A percentile compares a stretch with the other conserved stretches of the same genome.
Evolutionary conservation across 2,113 vertebrate species (phyloP).

Genomic region (Toxotes chatareus): DNA sequence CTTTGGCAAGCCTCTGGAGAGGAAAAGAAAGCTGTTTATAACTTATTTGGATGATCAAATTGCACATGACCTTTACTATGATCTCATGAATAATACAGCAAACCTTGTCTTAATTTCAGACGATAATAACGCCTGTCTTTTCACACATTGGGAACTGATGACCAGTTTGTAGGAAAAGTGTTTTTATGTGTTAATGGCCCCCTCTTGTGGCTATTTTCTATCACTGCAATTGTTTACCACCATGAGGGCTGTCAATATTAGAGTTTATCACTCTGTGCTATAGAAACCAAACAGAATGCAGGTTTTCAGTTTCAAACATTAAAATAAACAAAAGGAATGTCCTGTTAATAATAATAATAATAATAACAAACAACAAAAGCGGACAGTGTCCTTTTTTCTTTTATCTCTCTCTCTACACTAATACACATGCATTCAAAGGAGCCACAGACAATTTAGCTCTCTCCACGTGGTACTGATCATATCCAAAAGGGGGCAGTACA

Average conservation of each 20-base stretch:
- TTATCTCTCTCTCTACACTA: not conserved
- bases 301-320: no score
- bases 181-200: conserved; percentile 11
- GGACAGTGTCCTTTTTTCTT: no score
- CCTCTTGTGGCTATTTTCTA: conserved; percentile 49
- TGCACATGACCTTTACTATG: not conserved
- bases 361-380: no score
- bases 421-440: not conserved
- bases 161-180: no score
- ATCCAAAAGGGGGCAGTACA: conserved; percentile 61
- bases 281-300: not conserved
- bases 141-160: not conserved
- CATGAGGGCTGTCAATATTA: not conserved
- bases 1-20: not conserved
- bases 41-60: not conserved
- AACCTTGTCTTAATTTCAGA: not conserved
- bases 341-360: no score
- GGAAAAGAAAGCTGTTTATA: not conserved
- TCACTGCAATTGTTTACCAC: conserved; percentile 8
- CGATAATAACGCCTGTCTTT: not conserved
- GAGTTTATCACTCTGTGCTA: not conserved
- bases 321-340: no score
- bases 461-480: not conserved
- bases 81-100: not conserved
- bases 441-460: not conserved